Base-by-base conservation (phyloP, 2,888 invertebrate species). In the Eristalis pertinax region DNA sequence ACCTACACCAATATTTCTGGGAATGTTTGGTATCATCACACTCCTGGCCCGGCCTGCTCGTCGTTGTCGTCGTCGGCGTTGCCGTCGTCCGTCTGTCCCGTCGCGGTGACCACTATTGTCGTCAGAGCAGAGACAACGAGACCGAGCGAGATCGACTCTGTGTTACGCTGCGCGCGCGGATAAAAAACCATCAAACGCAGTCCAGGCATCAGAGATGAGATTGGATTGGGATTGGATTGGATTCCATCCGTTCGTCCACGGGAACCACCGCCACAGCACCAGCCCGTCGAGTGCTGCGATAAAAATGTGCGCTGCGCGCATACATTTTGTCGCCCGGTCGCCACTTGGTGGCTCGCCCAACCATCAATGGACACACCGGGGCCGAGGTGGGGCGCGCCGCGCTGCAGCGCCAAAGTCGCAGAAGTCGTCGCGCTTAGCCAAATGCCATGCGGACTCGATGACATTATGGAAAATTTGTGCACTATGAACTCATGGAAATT, bases 1-100 rank as follows among this genome's bases (percentile, higher is more conserved):
- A 93, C 93, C 93, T 93, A 93, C 93, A 93, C 93, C 93, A 93
- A 93, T 93, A 93, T 92, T 93, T 93, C 93, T 92, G 91, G 91
- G 93, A 93, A 93, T 93, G 92, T 87, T 87, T 87, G 87, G 87
- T 87, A 87, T 87, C 87, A 89, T 89, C 89, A 89, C 89, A 89
- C 89, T 64, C 29, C 76, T 26, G 22, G 60, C 50, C 64, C 62
- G 69, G 69, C 63, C 74, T 69, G 29, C 63, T 32, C 60, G 10
- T 50, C 43, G 75, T n/a, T n/a, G n/a, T n/a, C n/a, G n/a, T n/a
- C n/a, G n/a, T n/a, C n/a, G n/a, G n/a, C n/a, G n/a, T 41, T 60
- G 29, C 26, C 60, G 64, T 62, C 68, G 43, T 38, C 70, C 38
- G 41, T 13, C 64, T 24, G n/a, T 64, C n/a, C 19, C 50, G 50